Evolutionary conservation across 2,797 vertebrate species (phyloP).

Genomic region (Vipera ursinii): DNA sequence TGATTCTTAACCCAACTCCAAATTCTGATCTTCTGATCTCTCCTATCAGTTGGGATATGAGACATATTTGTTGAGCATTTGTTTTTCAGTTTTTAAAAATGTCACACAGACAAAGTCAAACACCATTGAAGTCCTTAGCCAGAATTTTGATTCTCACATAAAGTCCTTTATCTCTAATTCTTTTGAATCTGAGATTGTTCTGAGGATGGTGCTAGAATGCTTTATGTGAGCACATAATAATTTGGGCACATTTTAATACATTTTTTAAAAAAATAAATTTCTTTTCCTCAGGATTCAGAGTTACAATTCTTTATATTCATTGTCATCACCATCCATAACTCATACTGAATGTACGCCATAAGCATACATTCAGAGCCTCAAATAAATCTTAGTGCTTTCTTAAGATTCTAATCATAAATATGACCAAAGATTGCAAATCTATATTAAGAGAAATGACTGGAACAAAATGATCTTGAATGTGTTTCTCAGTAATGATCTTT

Average conservation of each 20-base stretch:
- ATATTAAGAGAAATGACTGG: neutral
- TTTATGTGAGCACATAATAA: neutral
- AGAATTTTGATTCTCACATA: neutral
- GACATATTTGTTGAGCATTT: neutral
- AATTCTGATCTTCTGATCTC: neutral
- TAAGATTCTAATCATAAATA: neutral
- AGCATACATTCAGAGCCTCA: neutral
- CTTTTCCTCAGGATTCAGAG: neutral
- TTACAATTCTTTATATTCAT: neutral
- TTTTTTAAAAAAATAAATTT: neutral
- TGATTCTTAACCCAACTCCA: neutral
- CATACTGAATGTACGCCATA: neutral
- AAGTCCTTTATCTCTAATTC: neutral
- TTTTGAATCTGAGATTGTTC: neutral
- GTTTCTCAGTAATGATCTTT: neutral
- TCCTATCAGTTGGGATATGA: neutral
- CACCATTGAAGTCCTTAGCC: constrained; percentile 46
- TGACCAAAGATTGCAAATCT: neutral
- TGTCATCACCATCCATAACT: neutral
- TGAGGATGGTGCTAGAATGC: neutral
- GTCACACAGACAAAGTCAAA: constrained; percentile 36
- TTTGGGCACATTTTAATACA: neutral
- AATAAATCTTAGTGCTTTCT: neutral
- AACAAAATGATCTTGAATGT: neutral
- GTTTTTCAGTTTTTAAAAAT: constrained; percentile 5